Conservation (phyloP, 2,797 vertebrate species). For the Notolabrus celidotus region DNA sequence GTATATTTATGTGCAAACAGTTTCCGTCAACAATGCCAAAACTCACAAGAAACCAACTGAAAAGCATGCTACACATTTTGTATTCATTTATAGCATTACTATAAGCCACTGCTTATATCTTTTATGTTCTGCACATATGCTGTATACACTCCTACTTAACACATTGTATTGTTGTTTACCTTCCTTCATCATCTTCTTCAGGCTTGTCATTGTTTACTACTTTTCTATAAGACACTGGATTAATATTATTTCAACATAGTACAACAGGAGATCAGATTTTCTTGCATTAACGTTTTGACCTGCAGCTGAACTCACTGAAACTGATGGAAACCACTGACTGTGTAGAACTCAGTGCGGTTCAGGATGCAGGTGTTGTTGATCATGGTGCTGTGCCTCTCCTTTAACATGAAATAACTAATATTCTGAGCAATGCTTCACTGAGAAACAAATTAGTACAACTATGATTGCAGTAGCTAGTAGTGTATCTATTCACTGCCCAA, state of each 20-base stretch:
- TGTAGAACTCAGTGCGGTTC: no score
- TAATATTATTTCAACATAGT: not conserved
- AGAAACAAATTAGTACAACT: no score
- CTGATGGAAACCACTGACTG: no score
- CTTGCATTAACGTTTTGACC: no score
- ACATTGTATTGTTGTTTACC: not conserved
- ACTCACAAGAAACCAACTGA: conserved; percentile 37
- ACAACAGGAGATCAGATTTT: not conserved
- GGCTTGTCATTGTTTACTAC: not conserved
- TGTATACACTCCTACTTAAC: conserved; percentile 1
- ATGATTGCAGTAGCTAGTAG: no score
- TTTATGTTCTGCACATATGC: conserved; percentile 8
- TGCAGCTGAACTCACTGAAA: no score
- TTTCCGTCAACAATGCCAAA: conserved; percentile 51
- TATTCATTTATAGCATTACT: conserved; percentile 35
- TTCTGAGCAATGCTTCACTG: no score
- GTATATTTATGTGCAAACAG: conserved; percentile 54
- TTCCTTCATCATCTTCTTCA: not conserved
- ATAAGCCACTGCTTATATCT: not conserved
- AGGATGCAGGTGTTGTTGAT: no score
- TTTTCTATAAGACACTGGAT: not conserved
- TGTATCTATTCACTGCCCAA: no score
- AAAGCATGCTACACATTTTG: conserved; percentile 29
- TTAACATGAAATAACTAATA: no score
- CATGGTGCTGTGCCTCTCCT: no score